A percentile compares a stretch with the other conserved stretches of the same genome.
These are phyloP conservation scores for Drosophila infuscata DNA, from an alignment of 2,888 invertebrate species.

Conservation along the genomic window DNA sequence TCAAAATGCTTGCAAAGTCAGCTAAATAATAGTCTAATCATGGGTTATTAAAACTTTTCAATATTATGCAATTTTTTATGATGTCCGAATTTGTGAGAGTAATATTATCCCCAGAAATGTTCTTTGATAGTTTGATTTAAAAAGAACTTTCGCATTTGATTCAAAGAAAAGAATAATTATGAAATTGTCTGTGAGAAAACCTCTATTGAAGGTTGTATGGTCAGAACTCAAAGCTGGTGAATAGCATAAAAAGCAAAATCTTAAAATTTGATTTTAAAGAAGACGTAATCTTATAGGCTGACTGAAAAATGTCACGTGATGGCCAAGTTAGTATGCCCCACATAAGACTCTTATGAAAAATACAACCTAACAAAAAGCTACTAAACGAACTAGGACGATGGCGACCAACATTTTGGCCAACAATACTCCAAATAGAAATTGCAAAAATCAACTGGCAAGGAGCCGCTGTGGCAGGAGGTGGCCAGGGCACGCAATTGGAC, in stretches of 20 bases:
- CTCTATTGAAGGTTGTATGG: neutral
- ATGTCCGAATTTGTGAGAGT: neutral
- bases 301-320: neutral
- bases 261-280: neutral
- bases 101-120: neutral
- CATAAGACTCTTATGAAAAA: neutral
- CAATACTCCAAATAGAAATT: constrained; percentile 46
- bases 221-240: neutral
- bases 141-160: neutral
- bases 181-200: neutral
- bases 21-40: neutral
- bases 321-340: constrained; percentile 16
- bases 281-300: neutral
- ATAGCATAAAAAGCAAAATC: neutral
- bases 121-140: neutral
- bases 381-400: constrained; percentile 31
- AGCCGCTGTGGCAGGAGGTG: neutral
- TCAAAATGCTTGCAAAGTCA: neutral
- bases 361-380: constrained; percentile 33
- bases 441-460: constrained; percentile 25
- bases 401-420: constrained; percentile 43
- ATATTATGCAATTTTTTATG: neutral
- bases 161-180: neutral
- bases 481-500: constrained; percentile 38
- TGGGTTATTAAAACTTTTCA: neutral